Evolutionary conservation across 2,113 vertebrate species (phyloP), one percentile per base, ranked within the genome.

Genomic region (Aphelocoma coerulescens): DNA sequence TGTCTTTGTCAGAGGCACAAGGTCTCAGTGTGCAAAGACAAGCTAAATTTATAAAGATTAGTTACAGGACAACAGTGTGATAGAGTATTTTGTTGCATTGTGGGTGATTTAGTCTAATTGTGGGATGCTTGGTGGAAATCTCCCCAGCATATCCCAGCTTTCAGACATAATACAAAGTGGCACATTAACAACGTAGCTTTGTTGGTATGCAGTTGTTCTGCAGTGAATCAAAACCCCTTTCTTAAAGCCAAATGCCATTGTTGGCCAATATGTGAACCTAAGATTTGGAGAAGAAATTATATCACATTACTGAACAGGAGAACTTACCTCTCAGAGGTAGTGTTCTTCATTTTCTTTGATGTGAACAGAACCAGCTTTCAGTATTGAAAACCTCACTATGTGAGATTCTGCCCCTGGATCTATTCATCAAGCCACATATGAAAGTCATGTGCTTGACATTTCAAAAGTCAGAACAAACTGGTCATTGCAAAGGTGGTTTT

Each of bases 1-100:
- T 95, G 82, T 30, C 91, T 96, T 94, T 91, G 88, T 86, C 76
- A 93, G 86, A 85, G 80, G 80, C 72, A 96, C 92, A 94, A 89
- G 62, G 68, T 96, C 90, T 95, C 61, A 87, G 85, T 95, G 89
- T 95, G 85, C 95, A 86, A 95, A 97, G 88, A 80, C 5, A 46
- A 95, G 91, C 97, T 86, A 88, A 88, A 93, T 94, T 96, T 95
- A 67, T 96, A 93, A 89, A 96, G 95, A 96, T 92, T 77, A 88
- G 55, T 90, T 95, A 71, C 65, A 88, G 91, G 73, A 87, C 91
- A 91, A 39, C 78, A 77, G 73, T 12, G 39, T 85, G 57, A 94
- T 93, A 84, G 91, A 95, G 37, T 78, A 76, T 80, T 88, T 94
- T 72, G 81, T 82, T 89, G 93, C 79, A 73, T 93, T 92, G 83